These are phyloP conservation scores for Coilia nasus DNA, from an alignment of 2,797 vertebrate genomes.

Conservation along the genomic window DNA sequence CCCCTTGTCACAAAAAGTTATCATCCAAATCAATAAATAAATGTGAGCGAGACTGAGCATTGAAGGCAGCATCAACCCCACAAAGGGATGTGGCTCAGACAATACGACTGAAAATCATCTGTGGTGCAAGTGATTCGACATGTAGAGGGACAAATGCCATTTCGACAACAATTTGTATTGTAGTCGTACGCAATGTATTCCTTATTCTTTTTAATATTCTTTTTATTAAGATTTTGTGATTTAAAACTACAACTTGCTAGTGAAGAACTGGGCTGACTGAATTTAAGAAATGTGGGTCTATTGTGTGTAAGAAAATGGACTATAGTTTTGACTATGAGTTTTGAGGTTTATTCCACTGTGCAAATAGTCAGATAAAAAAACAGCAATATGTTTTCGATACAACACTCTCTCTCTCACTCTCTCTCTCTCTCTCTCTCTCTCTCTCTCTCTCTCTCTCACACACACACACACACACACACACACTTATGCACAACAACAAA, in stretches of 20 bases:
- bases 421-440: too few relatives aligned
- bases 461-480: not conserved
- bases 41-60: not conserved
- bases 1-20: slow-evolving; percentile 53
- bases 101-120: not conserved
- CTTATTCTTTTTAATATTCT: not conserved
- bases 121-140: not conserved
- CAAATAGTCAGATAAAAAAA: not conserved
- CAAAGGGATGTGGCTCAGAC: slow-evolving; percentile 1
- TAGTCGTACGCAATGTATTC: not conserved
- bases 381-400: not conserved
- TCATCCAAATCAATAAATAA: slow-evolving; percentile 13
- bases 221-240: not conserved
- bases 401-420: too few relatives aligned
- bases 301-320: not conserved
- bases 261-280: not conserved
- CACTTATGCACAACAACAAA: slow-evolving; percentile 26
- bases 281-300: not conserved
- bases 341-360: not conserved
- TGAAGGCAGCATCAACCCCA: not conserved
- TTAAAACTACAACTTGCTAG: not conserved
- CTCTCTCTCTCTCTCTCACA: too few relatives aligned
- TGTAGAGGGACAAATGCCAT: not conserved
- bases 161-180: not conserved
- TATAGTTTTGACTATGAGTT: not conserved